These are phyloP conservation scores for Pseudomyrmex cubaensis DNA, from an alignment of 1,140 invertebrate species.

Conservation along the genomic window DNA sequence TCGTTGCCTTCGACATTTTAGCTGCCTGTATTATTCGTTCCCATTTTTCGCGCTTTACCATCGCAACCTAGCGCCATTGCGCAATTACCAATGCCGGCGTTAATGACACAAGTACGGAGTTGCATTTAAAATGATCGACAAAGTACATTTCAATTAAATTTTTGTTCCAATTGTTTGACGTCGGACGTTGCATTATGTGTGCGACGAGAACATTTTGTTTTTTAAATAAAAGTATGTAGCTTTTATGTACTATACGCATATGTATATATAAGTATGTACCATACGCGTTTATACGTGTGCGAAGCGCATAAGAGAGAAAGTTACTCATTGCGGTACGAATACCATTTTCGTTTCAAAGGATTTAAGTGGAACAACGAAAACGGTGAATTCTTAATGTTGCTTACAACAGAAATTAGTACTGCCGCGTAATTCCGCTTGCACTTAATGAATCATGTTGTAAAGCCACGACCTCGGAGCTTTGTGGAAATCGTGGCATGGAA, in stretches of 20 bases:
- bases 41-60: slow-evolving; percentile 54
- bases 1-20: slow-evolving; percentile 63
- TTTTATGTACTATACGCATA: not conserved
- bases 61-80: slow-evolving; percentile 35
- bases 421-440: slow-evolving; percentile 37
- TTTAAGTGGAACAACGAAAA: slow-evolving; percentile 47
- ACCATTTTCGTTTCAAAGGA: slow-evolving; percentile 12
- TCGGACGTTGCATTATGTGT: not conserved
- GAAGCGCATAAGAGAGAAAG: slow-evolving; percentile 2
- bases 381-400: slow-evolving; percentile 49
- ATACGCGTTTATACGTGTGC: no score
- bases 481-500: slow-evolving; percentile 31
- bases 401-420: slow-evolving; percentile 54
- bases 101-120: slow-evolving; percentile 23
- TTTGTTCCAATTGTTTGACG: slow-evolving; percentile 52
- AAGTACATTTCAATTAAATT: slow-evolving; percentile 57
- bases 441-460: slow-evolving; percentile 61
- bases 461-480: slow-evolving; percentile 29
- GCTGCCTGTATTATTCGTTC: slow-evolving; percentile 28
- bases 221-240: slow-evolving; percentile 20
- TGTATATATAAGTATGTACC: no score
- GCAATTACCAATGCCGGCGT: slow-evolving; percentile 45
- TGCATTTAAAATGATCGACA: slow-evolving; percentile 36
- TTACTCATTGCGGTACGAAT: not conserved
- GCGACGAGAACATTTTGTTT: not conserved